These are phyloP conservation scores for Gyps fulvus DNA, from an alignment of 2,113 vertebrate genomes.

Conservation along the genomic window DNA sequence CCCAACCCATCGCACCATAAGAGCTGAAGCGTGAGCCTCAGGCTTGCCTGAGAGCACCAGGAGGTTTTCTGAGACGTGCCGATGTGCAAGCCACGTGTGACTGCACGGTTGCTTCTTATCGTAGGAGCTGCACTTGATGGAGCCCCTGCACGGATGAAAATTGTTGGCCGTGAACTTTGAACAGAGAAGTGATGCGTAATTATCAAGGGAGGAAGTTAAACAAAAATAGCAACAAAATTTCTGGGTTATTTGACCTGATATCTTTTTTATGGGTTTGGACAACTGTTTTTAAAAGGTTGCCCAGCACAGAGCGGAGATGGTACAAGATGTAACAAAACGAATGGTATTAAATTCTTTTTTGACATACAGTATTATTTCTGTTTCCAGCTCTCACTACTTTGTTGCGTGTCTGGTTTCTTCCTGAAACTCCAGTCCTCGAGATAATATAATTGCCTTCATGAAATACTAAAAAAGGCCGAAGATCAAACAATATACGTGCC, in stretches of 20 bases:
- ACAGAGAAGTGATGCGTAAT: background rate
- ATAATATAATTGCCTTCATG: background rate
- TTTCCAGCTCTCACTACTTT: background rate
- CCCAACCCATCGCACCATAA: no score
- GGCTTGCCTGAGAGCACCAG: background rate
- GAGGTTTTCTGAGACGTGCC: background rate
- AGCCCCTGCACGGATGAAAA: background rate
- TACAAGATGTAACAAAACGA: background rate
- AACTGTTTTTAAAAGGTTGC: background rate
- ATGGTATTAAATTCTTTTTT: background rate
- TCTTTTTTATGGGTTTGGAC: background rate
- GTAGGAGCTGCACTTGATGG: background rate
- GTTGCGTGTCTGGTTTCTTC: background rate
- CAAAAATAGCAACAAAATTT: background rate
- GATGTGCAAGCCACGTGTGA: fast-evolving
- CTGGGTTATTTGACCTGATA: background rate
- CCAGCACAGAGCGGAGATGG: background rate
- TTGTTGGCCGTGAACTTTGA: background rate
- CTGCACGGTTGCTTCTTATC: background rate
- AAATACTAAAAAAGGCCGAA: background rate
- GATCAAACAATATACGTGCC: background rate
- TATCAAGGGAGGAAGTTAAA: background rate
- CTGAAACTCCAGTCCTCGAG: background rate
- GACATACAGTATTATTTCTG: background rate
- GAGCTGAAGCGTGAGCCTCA: background rate